Evolutionary conservation across 1,140 invertebrate genomes (phyloP), one percentile per base, ranked within the genome.

Genomic region (Pogonus chalceus): DNA sequence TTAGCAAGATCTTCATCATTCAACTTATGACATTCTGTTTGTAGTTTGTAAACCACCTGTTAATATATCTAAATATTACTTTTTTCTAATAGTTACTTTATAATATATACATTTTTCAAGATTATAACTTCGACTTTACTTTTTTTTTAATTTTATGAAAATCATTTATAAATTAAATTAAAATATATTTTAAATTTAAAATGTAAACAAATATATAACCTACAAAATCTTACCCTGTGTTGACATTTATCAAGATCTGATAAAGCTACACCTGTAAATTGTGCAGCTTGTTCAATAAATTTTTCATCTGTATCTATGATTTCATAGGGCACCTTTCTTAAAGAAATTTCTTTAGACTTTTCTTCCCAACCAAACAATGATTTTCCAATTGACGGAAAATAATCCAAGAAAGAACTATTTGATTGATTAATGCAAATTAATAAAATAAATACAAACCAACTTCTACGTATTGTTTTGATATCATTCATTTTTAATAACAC

Each of bases 1-100:
- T 84, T 85, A 0, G 80, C 79, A 20, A 87, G 61, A 48, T 84
- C 73, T 58, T 85, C 83, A 59, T 85, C 82, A 16, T 76, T 76
- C 62, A 87, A 71, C 16, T 70, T 65, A 31, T 69, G 65, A 60
- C 82, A 84, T 1, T 78, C 75, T 2, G 70, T 71, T 64, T 72
- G 72, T 51, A 84, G 70, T 62, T 76, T 76, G 58, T 82, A 69
- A 2, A 84, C 68, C 14, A 82, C 71, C 76, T 82, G 57, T 61
- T 65, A 67, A 62, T 56, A 55, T 12, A 20, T 3, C 7, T 20
- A 46, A 46, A 23, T n/a, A 55, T 47, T 35, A 21, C 31, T 39
- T 31, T 35, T 7, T 54, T 51, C 49, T 49, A 56, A 52, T 22
- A 43, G 20, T 12, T 48, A 35, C 23, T 31, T 31, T 31, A 31